Evolutionary conservation across 2,888 invertebrate species (phyloP), one percentile per base, ranked within the genome.

Genomic region (Oegoconia quadripuncta): DNA sequence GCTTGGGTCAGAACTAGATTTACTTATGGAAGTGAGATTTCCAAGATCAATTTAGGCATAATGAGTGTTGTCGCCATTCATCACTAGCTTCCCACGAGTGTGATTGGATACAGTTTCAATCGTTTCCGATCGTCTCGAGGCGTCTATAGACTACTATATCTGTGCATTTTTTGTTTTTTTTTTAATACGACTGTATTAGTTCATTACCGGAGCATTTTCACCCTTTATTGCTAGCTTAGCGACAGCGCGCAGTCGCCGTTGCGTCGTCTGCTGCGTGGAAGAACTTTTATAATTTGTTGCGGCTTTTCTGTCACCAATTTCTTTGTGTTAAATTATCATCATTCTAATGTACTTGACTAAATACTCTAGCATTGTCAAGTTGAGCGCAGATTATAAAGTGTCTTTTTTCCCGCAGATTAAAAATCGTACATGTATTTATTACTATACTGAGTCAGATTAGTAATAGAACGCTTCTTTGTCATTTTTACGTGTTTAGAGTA

Each of bases 181-280:
- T 23, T 39, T 17, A 28, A 22, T 53, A 50, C 54, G 52, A 56
- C 45, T 54, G 53, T 62, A n/a, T n/a, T n/a, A n/a, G n/a, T n/a
- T n/a, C n/a, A 60, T 54, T 63, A 59, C 56, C 53, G 55, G 35
- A 52, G 50, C 42, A 51, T 59, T 71, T 69, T 74, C 74, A 72
- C 72, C 72, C 48, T 74, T 68, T 69, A 71, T 71, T 74, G 69
- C 69, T 72, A 70, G 72, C 71, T 72, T 58, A 54, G n/a, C n/a
- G n/a, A n/a, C n/a, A n/a, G n/a, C n/a, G n/a, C n/a, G 60, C 55
- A 53, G 50, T 41, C 55, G 51, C 57, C 61, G 48, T 23, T 33
- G 30, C 39, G 13, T 34, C n/a, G n/a, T n/a, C n/a, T n/a, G n/a
- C n/a, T n/a, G n/a, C n/a, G n/a, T n/a, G n/a, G n/a, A n/a, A n/a